These are phyloP conservation scores for Astyanax mexicanus DNA, from an alignment of 2,797 vertebrate genomes.

Conservation along the genomic window DNA sequence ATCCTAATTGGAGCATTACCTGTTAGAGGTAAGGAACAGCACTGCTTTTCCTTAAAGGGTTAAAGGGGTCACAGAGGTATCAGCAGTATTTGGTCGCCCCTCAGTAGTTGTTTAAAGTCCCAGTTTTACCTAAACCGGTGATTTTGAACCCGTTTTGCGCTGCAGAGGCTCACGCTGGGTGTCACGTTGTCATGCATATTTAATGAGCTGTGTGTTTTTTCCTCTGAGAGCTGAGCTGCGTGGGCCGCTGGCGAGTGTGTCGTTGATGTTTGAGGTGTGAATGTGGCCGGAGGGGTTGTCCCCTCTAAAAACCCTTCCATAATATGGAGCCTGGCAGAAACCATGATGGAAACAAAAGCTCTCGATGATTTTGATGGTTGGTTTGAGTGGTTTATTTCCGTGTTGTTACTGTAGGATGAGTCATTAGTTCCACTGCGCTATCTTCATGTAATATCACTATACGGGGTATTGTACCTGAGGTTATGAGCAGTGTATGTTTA, in stretches of 20 bases:
- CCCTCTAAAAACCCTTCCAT: slow-evolving; percentile 60
- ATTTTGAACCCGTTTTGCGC: slow-evolving; percentile 44
- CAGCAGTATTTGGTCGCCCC: no score
- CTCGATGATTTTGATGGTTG: slow-evolving; percentile 41
- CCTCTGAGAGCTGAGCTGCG: slow-evolving; percentile 44
- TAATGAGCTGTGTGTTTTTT: slow-evolving; percentile 44
- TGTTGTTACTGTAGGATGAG: slow-evolving; percentile 46
- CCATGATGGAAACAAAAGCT: slow-evolving; percentile 64
- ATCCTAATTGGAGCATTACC: no score
- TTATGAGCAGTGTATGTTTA: slow-evolving; percentile 6
- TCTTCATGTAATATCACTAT: slow-evolving; percentile 21
- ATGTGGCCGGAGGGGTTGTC: slow-evolving; percentile 58
- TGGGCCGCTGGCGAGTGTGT: slow-evolving; percentile 58
- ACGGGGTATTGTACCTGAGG: slow-evolving; percentile 18
- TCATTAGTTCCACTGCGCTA: slow-evolving; percentile 24
- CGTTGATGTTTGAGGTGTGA: slow-evolving; percentile 65
- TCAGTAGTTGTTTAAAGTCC: no score
- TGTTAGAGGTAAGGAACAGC: no score
- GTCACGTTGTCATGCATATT: slow-evolving; percentile 46
- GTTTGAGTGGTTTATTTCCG: slow-evolving; percentile 44
- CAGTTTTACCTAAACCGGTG: slow-evolving; percentile 41
- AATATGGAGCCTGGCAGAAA: slow-evolving; percentile 62
- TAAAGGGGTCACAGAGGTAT: no score
- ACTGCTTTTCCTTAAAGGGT: no score
- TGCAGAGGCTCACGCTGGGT: slow-evolving; percentile 32